Evolutionary conservation across 2,888 invertebrate genomes (phyloP), one percentile per base, ranked within the genome.

Genomic region (Tigriopus californicus): DNA sequence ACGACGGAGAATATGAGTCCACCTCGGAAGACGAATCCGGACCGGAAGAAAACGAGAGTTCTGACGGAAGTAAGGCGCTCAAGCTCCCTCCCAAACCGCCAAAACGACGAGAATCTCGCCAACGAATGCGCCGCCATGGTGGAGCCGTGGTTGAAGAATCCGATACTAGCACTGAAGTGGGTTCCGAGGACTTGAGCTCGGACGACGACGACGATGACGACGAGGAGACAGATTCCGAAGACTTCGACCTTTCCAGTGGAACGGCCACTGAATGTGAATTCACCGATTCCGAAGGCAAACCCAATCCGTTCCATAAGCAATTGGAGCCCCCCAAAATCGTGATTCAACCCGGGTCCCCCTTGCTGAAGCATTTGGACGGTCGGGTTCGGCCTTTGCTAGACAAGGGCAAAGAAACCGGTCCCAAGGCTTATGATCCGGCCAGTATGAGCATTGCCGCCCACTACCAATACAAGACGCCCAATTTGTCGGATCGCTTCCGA

Each of bases 271-370:
- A 56, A 15, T 56, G 56, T 56, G 56, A 56, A 13, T 56, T 56
- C 25, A 56, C 56, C 10, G 56, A 56, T 46, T 56, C 56, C 13
- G 56, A 56, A 22, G 56, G 56, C 12, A 44, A 46, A 2, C 56
- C 56, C n/a, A 56, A 56, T 20, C 56, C 56, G 11, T 56, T 56
- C 44, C 56, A 56, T 5, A 56, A 56, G 44, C 46, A 56, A 46
- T 46, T 56, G 25, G 56, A 46, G 2, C 20, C 22, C 5, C 49
- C 49, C 20, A 15, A 22, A 18, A 49, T 49, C 49, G 13, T 20
- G 20, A 22, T 49, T 5, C 20, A 49, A 20, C 33, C 53, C 3
- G 56, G 44, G 1, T 44, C 46, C 8, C 41, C 41, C 20, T n/a
- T n/a, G 20, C 46, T 56, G 18, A 20, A 20, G 20, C 20, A 22